phyloP scores from a whole-genome alignment of 2,888 invertebrate genomes.

The Neocrepidodera transversa region DNA sequence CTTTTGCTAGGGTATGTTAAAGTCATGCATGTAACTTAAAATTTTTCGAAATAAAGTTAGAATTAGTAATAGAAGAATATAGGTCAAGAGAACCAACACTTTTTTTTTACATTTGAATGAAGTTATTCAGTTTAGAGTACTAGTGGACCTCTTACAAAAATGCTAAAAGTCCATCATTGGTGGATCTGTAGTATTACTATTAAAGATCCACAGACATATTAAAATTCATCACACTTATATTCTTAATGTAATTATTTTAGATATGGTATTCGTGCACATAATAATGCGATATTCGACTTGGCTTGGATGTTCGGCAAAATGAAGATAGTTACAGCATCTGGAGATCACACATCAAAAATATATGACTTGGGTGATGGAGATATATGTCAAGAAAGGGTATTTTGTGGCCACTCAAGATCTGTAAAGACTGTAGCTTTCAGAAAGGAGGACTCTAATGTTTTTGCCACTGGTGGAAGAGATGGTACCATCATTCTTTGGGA shows the following conservation, averaged over 20 bases:
- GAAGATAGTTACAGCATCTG: conserved; percentile 84
- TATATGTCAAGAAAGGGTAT: conserved; percentile 64
- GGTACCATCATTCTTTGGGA: conserved; percentile 90
- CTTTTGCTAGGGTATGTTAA: too few relatives aligned
- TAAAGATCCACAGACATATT: too few relatives aligned
- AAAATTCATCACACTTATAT: too few relatives aligned
- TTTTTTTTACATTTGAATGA: too few relatives aligned
- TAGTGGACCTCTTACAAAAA: too few relatives aligned
- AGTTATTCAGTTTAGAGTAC: too few relatives aligned
- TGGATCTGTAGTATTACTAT: too few relatives aligned
- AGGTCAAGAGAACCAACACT: too few relatives aligned
- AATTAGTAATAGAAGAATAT: too few relatives aligned
- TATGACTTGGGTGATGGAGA: conserved; percentile 72
- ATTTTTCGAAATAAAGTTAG: too few relatives aligned
- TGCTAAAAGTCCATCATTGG: too few relatives aligned
- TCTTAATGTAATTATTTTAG: conserved; percentile 35
- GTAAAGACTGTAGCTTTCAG: conserved; percentile 83
- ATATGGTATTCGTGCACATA: conserved; percentile 71
- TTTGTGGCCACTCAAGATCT: conserved; percentile 79
- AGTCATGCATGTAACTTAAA: too few relatives aligned
- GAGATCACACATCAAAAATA: conserved; percentile 81
- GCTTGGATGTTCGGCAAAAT: conserved; percentile 82
- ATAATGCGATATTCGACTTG: conserved; percentile 89
- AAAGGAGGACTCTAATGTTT: conserved; percentile 73
- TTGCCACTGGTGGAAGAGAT: conserved; percentile 87